A percentile compares a stretch with the other conserved stretches of the same genome.
phyloP scores from a whole-genome alignment of 2,113 vertebrate genomes.

The Vulpes ferrilata region DNA sequence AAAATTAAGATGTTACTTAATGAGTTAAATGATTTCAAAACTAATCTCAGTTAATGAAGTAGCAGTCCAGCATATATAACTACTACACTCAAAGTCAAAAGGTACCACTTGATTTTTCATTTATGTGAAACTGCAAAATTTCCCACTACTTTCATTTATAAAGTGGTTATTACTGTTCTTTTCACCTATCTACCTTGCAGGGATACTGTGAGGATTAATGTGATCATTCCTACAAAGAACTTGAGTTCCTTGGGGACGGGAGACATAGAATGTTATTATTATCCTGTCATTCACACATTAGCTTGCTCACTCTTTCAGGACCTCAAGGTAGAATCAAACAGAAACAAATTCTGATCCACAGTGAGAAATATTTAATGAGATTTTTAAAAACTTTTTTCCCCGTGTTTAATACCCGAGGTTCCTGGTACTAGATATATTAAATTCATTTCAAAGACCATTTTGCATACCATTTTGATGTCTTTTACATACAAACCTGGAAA shows the following conservation, averaged over 20 bases:
- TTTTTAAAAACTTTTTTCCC: slow-evolving; percentile 39
- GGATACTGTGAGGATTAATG: slow-evolving; percentile 68
- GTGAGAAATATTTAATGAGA: slow-evolving; percentile 81
- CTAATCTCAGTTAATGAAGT: slow-evolving; percentile 12
- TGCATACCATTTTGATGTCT: slow-evolving; percentile 61
- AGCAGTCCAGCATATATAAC: not conserved
- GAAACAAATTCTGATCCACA: slow-evolving; percentile 67
- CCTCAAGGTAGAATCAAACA: slow-evolving; percentile 73
- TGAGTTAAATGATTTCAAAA: slow-evolving; percentile 27
- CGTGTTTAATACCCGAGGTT: slow-evolving; percentile 65
- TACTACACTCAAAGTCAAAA: slow-evolving; percentile 26
- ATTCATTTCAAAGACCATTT: slow-evolving; percentile 69
- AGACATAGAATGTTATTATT: slow-evolving; percentile 76
- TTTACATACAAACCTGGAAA: slow-evolving; percentile 59
- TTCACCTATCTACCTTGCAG: slow-evolving; percentile 56
- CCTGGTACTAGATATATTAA: slow-evolving; percentile 66
- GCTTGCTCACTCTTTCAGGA: slow-evolving; percentile 62
- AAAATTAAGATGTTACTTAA: not conserved
- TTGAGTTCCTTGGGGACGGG: slow-evolving; percentile 66
- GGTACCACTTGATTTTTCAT: slow-evolving; percentile 28
- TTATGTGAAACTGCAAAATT: slow-evolving; percentile 42
- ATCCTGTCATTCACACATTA: slow-evolving; percentile 75
- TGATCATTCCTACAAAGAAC: slow-evolving; percentile 72
- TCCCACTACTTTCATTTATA: slow-evolving; percentile 67
- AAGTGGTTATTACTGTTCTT: slow-evolving; percentile 61